Percentiles rank a stretch among this genome's conserved stretches.
Conservation (phyloP, 2,888 invertebrate species). For the Galerucella calmariensis region DNA sequence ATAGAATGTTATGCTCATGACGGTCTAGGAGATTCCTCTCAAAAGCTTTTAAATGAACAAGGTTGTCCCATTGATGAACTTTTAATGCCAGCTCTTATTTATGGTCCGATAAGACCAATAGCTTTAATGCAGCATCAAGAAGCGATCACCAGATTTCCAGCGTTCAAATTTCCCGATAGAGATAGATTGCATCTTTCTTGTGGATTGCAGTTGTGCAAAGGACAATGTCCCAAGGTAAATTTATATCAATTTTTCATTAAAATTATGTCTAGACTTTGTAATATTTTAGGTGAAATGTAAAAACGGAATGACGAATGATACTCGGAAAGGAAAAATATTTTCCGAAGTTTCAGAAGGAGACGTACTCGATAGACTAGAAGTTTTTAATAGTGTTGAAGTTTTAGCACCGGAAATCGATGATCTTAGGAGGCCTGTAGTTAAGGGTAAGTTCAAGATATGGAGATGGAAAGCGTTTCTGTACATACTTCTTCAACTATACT, state of each 20-base stretch:
- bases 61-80: constrained; percentile 81
- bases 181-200: constrained; percentile 83
- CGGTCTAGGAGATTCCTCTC: constrained; percentile 80
- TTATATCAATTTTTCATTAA: neutral
- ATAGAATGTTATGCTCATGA: constrained; percentile 84
- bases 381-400: constrained; percentile 85
- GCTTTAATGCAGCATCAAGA: constrained; percentile 63
- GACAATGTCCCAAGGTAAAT: constrained; percentile 73
- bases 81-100: constrained; percentile 69
- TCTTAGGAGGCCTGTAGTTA: constrained; percentile 55
- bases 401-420: constrained; percentile 81
- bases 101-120: constrained; percentile 58
- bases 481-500: constrained; percentile 38
- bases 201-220: constrained; percentile 80
- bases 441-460: constrained; percentile 50
- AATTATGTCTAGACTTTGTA: neutral
- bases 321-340: constrained; percentile 59
- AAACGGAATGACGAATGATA: constrained; percentile 54
- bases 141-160: constrained; percentile 75
- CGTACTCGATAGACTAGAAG: constrained; percentile 75
- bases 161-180: constrained; percentile 85
- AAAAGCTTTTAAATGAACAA: constrained; percentile 77
- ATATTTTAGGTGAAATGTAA: constrained; percentile 63
- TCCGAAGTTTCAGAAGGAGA: constrained; percentile 68
- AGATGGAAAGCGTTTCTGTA: constrained; percentile 40